Conservation (phyloP, 2,113 vertebrate genomes). For the Shinisaurus crocodilurus region DNA sequence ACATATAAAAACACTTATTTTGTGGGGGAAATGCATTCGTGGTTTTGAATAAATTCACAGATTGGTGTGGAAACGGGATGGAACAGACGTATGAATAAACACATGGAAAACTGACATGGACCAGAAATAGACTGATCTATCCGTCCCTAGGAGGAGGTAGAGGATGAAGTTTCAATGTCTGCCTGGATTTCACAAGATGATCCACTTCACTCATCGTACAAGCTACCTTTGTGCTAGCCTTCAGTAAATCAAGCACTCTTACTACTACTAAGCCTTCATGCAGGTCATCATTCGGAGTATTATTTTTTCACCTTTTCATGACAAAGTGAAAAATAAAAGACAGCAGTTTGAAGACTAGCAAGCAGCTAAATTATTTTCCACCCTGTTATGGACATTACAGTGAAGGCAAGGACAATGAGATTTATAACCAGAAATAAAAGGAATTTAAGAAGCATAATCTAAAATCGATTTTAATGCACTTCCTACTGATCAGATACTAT, state of each 20-base stretch:
- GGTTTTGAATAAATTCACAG: neutral
- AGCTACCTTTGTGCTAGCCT: neutral
- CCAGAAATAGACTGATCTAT: neutral
- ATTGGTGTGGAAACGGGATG: neutral
- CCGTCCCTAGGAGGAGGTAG: too few species aligned
- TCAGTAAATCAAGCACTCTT: neutral
- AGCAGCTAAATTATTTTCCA: constrained; percentile 32
- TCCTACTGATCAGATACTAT: constrained; percentile 33
- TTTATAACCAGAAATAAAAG: constrained; percentile 45
- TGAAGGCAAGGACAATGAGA: constrained; percentile 47
- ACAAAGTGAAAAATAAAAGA: neutral
- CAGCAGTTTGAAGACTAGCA: neutral
- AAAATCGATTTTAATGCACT: constrained; percentile 34
- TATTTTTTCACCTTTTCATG: neutral
- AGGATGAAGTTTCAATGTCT: neutral
- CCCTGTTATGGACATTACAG: neutral
- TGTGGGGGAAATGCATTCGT: too few species aligned
- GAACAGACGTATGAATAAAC: neutral
- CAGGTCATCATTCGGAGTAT: neutral
- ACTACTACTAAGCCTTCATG: neutral
- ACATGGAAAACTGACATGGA: neutral
- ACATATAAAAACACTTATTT: too few species aligned
- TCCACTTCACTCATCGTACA: neutral
- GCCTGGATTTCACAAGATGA: neutral
- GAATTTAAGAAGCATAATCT: constrained; percentile 21